Evolutionary conservation across 2,797 vertebrate species (phyloP), one percentile per base, ranked within the genome.

Genomic region (Tapirus indicus): DNA sequence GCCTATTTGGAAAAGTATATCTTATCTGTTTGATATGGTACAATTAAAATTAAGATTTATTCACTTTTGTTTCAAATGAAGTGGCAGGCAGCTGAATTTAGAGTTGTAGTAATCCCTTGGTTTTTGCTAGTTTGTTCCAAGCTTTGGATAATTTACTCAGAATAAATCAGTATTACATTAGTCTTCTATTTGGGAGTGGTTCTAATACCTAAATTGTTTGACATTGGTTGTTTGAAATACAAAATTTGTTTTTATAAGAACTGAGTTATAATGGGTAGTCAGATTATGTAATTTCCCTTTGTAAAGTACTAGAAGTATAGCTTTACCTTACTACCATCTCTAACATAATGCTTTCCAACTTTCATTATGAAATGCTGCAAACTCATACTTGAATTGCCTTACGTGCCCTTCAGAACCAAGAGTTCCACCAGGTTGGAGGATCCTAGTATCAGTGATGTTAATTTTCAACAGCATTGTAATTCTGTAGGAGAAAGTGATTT

Each of bases 161-260:
- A 95, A 60, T 56, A 95, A 83, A 62, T 69, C 17, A 84, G 5
- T 78, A 35, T 72, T 75, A 41, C 13, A 6, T 44, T 88, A 54
- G 44, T 62, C 35, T 83, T 68, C 49, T 89, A 20, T 52, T 80
- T 87, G n/a, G 49, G 78, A 92, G 49, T 77, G 47, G 38, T 91
- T 92, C 17, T 88, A 23, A 79, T 92, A 78, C 27, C 29, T 69
- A 25, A 69, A 49, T 60, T 84, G 29, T 54, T 92, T 92, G 69
- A n/a, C 12, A 56, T 64, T 44, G 29, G 10, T 75, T 69, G 6
- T 69, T 83, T 62, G 32, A 47, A 74, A 83, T 80, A 62, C 62
- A 82, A 75, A 80, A 27, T 49, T 66, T 52, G 71, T 54, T 78
- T 93, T 84, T 92, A 32, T 68, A 90, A 91, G 27, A 80, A 86